Evolutionary conservation across 2,888 invertebrate species (phyloP).

Genomic region (Octodonta nipae): DNA sequence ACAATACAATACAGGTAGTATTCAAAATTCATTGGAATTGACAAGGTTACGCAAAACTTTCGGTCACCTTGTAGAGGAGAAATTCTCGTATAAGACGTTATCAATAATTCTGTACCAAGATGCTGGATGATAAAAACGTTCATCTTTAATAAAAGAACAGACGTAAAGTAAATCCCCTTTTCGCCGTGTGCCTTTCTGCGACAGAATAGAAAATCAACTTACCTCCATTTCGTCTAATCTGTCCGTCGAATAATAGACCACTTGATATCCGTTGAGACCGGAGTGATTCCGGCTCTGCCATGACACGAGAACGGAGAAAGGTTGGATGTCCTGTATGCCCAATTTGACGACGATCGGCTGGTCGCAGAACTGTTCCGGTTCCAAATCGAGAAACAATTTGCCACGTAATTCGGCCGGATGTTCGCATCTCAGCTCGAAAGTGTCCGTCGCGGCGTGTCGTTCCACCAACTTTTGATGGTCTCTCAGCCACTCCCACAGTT

Average conservation of each 20-base stretch:
- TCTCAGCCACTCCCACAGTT: slow-evolving; percentile 84
- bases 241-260: slow-evolving; percentile 65
- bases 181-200: too few relatives aligned
- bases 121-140: too few relatives aligned
- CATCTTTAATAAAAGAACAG: too few relatives aligned
- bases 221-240: slow-evolving; percentile 47
- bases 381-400: slow-evolving; percentile 58
- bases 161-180: too few relatives aligned
- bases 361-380: slow-evolving; percentile 72
- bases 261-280: slow-evolving; percentile 70
- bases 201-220: too few relatives aligned
- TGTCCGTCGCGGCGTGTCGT: slow-evolving; percentile 41
- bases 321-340: slow-evolving; percentile 78
- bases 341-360: slow-evolving; percentile 69
- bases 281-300: slow-evolving; percentile 84
- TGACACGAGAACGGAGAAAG: slow-evolving; percentile 72
- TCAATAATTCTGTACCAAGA: too few relatives aligned
- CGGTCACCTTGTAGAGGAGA: too few relatives aligned
- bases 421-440: slow-evolving; percentile 59
- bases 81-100: too few relatives aligned
- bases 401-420: slow-evolving; percentile 71
- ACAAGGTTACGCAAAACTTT: too few relatives aligned
- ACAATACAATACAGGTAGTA: too few relatives aligned
- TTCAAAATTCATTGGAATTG: too few relatives aligned
- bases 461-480: slow-evolving; percentile 67